Evolutionary conservation across 2,888 invertebrate species (phyloP).

Genomic region (Antheraea assamensis): DNA sequence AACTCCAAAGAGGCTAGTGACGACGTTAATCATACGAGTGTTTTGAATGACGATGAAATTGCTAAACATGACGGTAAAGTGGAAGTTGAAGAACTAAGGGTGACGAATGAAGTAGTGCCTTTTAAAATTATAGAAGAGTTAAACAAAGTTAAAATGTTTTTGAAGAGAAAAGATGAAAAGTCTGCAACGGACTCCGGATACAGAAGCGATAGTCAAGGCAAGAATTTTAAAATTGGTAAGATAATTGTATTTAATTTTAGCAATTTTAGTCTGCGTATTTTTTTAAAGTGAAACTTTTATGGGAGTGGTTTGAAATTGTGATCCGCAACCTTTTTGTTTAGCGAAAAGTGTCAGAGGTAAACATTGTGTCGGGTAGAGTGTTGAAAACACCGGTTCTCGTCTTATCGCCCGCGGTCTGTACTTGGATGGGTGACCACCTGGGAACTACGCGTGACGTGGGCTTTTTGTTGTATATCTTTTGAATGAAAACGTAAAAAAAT

Average conservation of each 20-base stretch:
- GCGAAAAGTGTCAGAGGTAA: too few relatives aligned
- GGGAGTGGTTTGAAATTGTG: too few relatives aligned
- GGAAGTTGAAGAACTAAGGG: constrained; percentile 19
- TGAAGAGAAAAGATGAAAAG: constrained; percentile 42
- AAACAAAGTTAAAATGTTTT: constrained; percentile 55
- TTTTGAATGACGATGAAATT: not conserved
- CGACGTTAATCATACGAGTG: not conserved
- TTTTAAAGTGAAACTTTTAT: too few relatives aligned
- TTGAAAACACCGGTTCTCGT: too few relatives aligned
- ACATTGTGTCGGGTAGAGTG: too few relatives aligned
- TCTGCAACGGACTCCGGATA: constrained; percentile 58
- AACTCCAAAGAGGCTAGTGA: not conserved
- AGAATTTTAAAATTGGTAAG: constrained; percentile 31
- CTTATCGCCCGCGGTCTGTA: too few relatives aligned
- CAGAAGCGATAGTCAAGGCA: constrained; percentile 55
- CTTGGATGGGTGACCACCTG: too few relatives aligned
- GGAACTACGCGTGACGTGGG: too few relatives aligned
- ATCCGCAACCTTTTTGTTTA: too few relatives aligned
- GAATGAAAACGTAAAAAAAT: too few relatives aligned
- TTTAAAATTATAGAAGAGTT: constrained; percentile 69
- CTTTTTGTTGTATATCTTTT: too few relatives aligned
- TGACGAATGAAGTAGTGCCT: constrained; percentile 45
- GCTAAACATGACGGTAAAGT: constrained; percentile 25
- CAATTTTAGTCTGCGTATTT: too few relatives aligned
- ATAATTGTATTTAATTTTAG: not conserved